Base-by-base conservation (phyloP, 1,140 invertebrate genomes). In the Magallana gigas region DNA sequence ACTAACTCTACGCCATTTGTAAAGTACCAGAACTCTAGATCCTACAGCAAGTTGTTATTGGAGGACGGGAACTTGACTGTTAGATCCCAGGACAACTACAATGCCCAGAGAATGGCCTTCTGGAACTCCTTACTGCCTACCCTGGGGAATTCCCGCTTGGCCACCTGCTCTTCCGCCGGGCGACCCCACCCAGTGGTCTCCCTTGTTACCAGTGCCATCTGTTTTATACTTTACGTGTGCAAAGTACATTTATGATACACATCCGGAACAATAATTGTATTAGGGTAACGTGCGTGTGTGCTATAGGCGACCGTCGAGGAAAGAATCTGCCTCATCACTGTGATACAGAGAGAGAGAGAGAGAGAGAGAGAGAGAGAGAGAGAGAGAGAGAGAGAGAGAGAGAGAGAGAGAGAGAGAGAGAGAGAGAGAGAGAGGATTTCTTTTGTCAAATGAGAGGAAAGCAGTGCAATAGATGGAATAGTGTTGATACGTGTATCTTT, bases 51-150 rank as follows among this genome's bases (percentile, higher is more conserved):
- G 18, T 59, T 88, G n/a, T 48, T n/a, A 68, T 14, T 57, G 12
- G 48, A 48, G n/a, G 36, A 85, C n/a, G 68, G 48, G 8, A 64
- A 80, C 5, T 29, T 88, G 29, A 59, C 48, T 8, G 23, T 88
- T 5, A 82, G 64, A 58, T 57, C 80, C 16, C 60, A 58, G 36
- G 76, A 85, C 23, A 89, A 87, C 59, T 89, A 84, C 68, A 85
- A 89, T 68, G 83, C 88, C 14, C 57, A 84, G 9, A 89, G 85
- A 36, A 89, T 89, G 88, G 88, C 85, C n/a, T 89, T 89, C 14
- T 89, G 88, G 88, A 89, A 89, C 82, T 58, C 48, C 2, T 71
- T 89, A 68, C 86, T 89, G 71, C 88, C 88, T 81, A 57, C 18
- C 18, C 11, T 87, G 11, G 29, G 83, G 12, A n/a, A 14, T 16